These are phyloP conservation scores for Dynastes hyllus DNA, from an alignment of 2,888 invertebrate genomes.

Conservation along the genomic window DNA sequence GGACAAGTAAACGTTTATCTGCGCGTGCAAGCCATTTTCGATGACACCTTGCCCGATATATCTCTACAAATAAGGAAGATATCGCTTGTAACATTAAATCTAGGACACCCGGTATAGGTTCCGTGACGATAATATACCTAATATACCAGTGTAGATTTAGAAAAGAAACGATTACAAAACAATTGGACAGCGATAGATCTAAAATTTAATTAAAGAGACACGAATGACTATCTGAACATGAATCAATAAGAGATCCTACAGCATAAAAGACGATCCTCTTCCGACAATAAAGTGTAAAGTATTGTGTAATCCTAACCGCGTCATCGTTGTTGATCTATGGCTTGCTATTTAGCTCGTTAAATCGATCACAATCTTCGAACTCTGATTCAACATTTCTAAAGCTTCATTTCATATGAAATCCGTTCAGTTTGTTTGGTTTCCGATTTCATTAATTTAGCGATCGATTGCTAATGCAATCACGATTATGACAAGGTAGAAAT, in stretches of 20 bases:
- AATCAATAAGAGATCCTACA: constrained; percentile 19
- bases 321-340: constrained; percentile 52
- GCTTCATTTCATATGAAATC: not conserved
- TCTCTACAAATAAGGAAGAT: too few species aligned
- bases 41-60: too few species aligned
- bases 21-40: too few species aligned
- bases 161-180: not conserved
- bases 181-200: constrained; percentile 17
- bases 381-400: not conserved
- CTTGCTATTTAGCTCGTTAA: constrained; percentile 54
- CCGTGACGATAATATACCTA: too few species aligned
- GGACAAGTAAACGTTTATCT: too few species aligned
- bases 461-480: not conserved
- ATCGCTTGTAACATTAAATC: too few species aligned
- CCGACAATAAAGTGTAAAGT: constrained; percentile 33
- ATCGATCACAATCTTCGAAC: constrained; percentile 29
- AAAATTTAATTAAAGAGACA: constrained; percentile 41
- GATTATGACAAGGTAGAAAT: too few species aligned
- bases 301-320: not conserved
- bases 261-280: constrained; percentile 20
- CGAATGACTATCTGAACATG: constrained; percentile 10
- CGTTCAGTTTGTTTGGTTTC: constrained; percentile 15
- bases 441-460: not conserved
- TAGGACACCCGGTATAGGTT: too few species aligned
- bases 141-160: too few species aligned